phyloP scores from a whole-genome alignment of 2,797 vertebrate genomes.

The Amphiprion clarkii region DNA sequence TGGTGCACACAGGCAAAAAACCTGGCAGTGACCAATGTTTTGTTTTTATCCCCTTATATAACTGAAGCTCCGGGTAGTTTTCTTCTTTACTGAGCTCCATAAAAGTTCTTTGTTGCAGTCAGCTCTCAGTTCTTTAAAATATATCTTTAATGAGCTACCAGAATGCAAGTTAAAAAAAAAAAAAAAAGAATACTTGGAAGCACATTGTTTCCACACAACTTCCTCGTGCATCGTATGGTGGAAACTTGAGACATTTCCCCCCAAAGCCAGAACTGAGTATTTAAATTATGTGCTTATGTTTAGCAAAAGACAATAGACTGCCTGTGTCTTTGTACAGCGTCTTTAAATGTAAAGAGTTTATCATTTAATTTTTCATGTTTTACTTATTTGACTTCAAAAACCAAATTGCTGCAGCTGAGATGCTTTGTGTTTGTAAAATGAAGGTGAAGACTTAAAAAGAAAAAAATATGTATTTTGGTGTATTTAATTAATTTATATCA shows the following conservation, averaged over 20 bases:
- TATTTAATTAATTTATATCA: too few species aligned
- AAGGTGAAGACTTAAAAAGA: too few species aligned
- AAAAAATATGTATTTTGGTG: too few species aligned
- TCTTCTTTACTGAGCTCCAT: background rate
- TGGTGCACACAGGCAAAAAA: background rate
- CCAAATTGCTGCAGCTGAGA: too few species aligned
- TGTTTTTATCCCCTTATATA: constrained; percentile 4
- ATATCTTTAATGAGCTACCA: constrained; percentile 1
- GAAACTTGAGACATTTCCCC: background rate
- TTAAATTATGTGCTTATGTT: background rate
- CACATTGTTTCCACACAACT: background rate
- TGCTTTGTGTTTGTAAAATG: too few species aligned
- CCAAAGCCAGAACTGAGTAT: background rate
- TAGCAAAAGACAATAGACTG: background rate
- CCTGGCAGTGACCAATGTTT: background rate
- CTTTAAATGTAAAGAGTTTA: background rate
- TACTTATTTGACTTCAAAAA: background rate
- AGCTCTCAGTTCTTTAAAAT: background rate
- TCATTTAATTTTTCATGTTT: background rate
- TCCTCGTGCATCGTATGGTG: background rate
- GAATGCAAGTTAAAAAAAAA: background rate
- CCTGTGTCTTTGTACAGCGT: background rate
- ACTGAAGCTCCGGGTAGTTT: constrained; percentile 4
- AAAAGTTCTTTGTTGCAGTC: background rate
- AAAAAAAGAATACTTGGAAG: background rate